Evolutionary conservation across 1,140 invertebrate genomes (phyloP), one percentile per base, ranked within the genome.

Genomic region (Mercenaria mercenaria): DNA sequence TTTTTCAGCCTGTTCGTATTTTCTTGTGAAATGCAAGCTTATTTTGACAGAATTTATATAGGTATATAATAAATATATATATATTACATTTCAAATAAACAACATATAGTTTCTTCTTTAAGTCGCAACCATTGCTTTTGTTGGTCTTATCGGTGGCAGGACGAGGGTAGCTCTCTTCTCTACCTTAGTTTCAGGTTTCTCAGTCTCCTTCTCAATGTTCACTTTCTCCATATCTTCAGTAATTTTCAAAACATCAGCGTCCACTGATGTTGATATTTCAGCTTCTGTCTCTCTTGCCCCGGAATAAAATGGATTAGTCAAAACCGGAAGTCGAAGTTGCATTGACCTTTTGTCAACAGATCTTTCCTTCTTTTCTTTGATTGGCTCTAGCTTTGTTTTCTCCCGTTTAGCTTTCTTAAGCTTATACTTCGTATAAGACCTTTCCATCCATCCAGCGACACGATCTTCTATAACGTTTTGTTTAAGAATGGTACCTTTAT

Each of bases 381-480:
- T 83, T 56, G 64, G 50, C 29, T 83, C 88, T 15, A 89, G 34
- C 52, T 29, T 81, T 13, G 77, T 89, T 29, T 81, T 67, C 37
- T 82, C 79, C 4, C 64, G 43, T 56, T 89, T 89, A 29, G 80
- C 47, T 43, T 81, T 26, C 47, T 41, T 76, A 41, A 83, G 67
- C 64, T 89, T 89, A 50, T 76, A 77, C 83, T 89, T 89, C 20
- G 80, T 89, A 32, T 89, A 83, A 20, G 86, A 88, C 23, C 79
- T 56, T 74, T 83, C 88, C 56, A 83, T 72, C 79, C 80, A 83
- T 37, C 34, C 37, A 26, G 52, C 43, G 15, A 87, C 84, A 10
- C 74, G 69, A 26, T 87, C 50, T 76, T 89, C 39, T 8, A 77
- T 80, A 47, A 76, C 59, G 10, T 67, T 89, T 39, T 37, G 67